Evolutionary conservation across 2,113 vertebrate species (phyloP), one percentile per base, ranked within the genome.

Genomic region (Rhizomys pruinosus): DNA sequence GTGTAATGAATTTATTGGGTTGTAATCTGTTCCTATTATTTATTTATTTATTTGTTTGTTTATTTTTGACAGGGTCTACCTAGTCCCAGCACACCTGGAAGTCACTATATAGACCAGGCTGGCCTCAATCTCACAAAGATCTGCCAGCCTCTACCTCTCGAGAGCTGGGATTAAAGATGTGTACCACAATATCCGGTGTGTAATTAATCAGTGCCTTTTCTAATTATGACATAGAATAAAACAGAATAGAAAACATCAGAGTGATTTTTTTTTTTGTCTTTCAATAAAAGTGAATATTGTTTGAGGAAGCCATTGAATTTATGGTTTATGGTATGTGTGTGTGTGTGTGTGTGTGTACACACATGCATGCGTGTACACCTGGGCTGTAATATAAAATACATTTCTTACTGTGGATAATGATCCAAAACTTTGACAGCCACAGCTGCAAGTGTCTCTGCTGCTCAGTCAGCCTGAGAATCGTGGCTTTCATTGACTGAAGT

Each of bases 361-460:
- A 2, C 32, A 15, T 10, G 37, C 42, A 22, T 12, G 20, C 17
- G 0, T 8, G 5, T 64, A 27, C 11, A 29, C 32, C 39, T 90
- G 68, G 39, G 15, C n/a, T 74, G 59, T 57, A 68, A 55, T 12
- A 29, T 42, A 84, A 76, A 76, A 32, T 15, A 8, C 52, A 6
- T 55, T 74, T 82, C 68, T 89, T 34, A 25, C 66, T 76, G 44
- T 19, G 17, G 13, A 81, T 52, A 57, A 72, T 22, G 17, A 34
- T 73, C 29, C 64, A 34, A 90, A 90, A 74, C 52, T 55, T 91
- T 23, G 86, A 90, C 73, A 79, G 4, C 34, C 42, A 39, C 11
- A 11, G 32, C 3, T 8, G 34, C 17, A 17, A 52, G 59, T 16
- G 7, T 39, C 55, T 68, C 39, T 20, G 61, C 44, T 23, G 11